A percentile compares a stretch with the other conserved stretches of the same genome.
These are phyloP conservation scores for Periophthalmodon schlosseri DNA, from an alignment of 2,113 vertebrate genomes.

Conservation along the genomic window DNA sequence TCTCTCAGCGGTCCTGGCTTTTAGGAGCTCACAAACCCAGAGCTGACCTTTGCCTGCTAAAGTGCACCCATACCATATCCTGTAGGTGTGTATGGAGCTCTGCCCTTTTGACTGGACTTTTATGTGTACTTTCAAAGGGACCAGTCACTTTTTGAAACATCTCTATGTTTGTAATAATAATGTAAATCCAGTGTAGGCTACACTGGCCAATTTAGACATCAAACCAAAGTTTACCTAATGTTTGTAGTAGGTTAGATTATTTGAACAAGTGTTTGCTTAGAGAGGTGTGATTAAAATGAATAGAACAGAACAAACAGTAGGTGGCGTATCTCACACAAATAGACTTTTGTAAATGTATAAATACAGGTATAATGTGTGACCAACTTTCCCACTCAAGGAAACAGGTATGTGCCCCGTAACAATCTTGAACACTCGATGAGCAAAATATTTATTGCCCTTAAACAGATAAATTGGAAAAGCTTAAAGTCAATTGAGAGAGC, in stretches of 20 bases:
- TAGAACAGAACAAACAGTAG: no score
- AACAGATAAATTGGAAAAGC: no score
- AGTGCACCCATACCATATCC: constrained; percentile 23
- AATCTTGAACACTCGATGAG: no score
- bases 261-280: no score
- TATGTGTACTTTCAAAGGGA: constrained; percentile 37
- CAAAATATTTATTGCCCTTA: no score
- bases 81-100: constrained; percentile 3
- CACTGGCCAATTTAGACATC: neutral
- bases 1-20: constrained; percentile 35
- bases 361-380: no score
- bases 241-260: neutral
- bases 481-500: no score
- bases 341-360: no score
- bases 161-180: constrained; percentile 9
- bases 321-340: no score
- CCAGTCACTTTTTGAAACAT: constrained; percentile 1
- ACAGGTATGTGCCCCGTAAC: no score
- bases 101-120: constrained; percentile 51
- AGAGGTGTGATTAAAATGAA: no score
- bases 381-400: no score
- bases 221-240: neutral
- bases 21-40: constrained; percentile 23
- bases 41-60: constrained; percentile 49
- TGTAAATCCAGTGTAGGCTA: neutral